Evolutionary conservation across 2,888 invertebrate genomes (phyloP).

Genomic region (Metallyticus violacea): DNA sequence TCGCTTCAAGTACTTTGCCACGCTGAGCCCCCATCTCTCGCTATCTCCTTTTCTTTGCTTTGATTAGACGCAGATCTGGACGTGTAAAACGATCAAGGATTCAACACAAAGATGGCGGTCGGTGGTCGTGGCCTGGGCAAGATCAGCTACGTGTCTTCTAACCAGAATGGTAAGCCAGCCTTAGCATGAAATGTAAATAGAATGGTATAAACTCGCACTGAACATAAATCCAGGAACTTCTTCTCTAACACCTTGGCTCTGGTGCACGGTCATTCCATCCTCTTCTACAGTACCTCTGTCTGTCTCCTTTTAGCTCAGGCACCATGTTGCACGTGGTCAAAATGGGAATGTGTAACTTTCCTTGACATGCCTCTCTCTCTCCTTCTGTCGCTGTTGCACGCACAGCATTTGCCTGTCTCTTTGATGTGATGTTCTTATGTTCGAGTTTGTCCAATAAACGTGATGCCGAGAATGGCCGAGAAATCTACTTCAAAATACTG

Average conservation of each 20-base stretch:
- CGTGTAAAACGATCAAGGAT: not conserved
- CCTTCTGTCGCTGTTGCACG: not conserved
- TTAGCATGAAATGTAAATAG: not conserved
- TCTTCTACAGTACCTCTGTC: no score
- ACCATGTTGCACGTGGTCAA: no score
- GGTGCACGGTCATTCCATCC: no score
- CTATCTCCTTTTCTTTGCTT: not conserved
- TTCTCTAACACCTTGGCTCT: not conserved
- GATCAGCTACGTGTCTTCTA: slow-evolving; percentile 24
- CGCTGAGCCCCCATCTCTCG: no score
- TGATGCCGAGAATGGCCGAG: no score
- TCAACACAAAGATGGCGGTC: slow-evolving; percentile 22
- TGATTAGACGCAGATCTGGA: not conserved
- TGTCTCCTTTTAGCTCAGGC: no score
- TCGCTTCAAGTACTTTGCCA: no score
- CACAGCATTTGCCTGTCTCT: not conserved
- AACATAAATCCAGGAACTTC: not conserved
- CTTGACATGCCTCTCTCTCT: not conserved
- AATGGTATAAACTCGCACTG: not conserved
- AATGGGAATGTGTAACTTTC: no score
- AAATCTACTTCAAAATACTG: no score
- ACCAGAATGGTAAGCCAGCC: slow-evolving; percentile 8
- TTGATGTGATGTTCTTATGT: not conserved
- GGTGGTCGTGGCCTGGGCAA: slow-evolving; percentile 29
- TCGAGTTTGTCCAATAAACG: no score